These are phyloP conservation scores for Orthosia gothica DNA, from an alignment of 2,888 invertebrate species.

Conservation along the genomic window DNA sequence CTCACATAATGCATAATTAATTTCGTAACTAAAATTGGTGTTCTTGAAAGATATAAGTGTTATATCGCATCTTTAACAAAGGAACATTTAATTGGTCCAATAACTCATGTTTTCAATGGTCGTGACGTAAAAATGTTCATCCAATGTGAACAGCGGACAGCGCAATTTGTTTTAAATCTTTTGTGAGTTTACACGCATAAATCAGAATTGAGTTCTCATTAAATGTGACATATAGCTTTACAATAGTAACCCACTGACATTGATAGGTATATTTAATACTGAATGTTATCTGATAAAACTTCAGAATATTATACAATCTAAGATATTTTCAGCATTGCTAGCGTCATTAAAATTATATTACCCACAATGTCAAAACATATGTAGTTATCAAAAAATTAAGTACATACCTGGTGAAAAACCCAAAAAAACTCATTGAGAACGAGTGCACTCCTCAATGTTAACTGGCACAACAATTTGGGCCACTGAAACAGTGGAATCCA, in stretches of 20 bases:
- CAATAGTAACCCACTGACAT: conserved; percentile 48
- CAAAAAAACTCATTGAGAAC: conserved; percentile 74
- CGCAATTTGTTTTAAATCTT: conserved; percentile 64
- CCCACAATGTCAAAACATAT: not conserved
- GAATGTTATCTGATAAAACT: conserved; percentile 56
- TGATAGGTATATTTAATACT: conserved; percentile 31
- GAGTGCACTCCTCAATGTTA: conserved; percentile 19
- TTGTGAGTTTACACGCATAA: conserved; percentile 60
- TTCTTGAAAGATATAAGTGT: conserved; percentile 41
- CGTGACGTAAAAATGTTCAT: conserved; percentile 62
- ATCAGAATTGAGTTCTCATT: conserved; percentile 59
- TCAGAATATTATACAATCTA: conserved; percentile 34
- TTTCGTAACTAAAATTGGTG: conserved; percentile 32
- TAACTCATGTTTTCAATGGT: conserved; percentile 68
- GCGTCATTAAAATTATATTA: conserved; percentile 17
- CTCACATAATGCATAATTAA: conserved; percentile 41
- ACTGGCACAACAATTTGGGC: conserved; percentile 32
- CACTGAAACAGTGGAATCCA: conserved; percentile 49
- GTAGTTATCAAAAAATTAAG: conserved; percentile 18
- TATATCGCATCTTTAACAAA: conserved; percentile 62
- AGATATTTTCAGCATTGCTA: conserved; percentile 42
- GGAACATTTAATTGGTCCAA: conserved; percentile 64
- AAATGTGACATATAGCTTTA: conserved; percentile 39
- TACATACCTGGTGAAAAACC: conserved; percentile 73
- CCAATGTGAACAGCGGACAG: conserved; percentile 54